Evolutionary conservation across 1,140 invertebrate genomes (phyloP).

Genomic region (Ceratina calcarata): DNA sequence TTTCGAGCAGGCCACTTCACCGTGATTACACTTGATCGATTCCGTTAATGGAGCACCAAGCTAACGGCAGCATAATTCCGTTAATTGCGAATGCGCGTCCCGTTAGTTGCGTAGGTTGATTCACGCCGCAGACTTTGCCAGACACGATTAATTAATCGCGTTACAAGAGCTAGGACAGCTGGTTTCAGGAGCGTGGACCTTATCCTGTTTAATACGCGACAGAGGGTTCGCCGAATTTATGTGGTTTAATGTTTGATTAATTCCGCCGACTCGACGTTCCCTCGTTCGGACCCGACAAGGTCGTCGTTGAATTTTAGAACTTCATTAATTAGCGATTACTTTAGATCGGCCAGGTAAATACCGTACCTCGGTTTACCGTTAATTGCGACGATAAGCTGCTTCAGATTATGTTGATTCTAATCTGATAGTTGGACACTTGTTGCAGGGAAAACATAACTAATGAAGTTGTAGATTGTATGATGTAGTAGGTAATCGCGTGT

Average conservation of each 20-base stretch:
- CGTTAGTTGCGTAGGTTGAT: background rate
- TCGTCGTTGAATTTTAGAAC: background rate
- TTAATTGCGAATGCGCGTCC: slow-evolving; percentile 29
- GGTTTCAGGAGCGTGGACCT: background rate
- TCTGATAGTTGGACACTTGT: background rate
- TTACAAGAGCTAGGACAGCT: background rate
- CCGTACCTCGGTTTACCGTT: background rate
- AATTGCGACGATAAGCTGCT: slow-evolving; percentile 12
- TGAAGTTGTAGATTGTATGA: too few relatives aligned
- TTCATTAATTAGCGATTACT: slow-evolving; percentile 1
- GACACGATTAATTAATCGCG: slow-evolving; percentile 22
- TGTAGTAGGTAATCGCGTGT: too few relatives aligned
- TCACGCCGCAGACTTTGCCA: background rate
- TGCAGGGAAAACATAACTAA: background rate
- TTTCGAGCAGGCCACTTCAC: slow-evolving; percentile 20
- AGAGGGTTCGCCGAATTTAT: slow-evolving; percentile 3
- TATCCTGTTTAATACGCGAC: slow-evolving; percentile 3
- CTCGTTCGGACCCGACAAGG: background rate
- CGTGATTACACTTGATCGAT: slow-evolving; percentile 29
- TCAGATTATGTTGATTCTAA: background rate
- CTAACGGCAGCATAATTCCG: slow-evolving; percentile 18
- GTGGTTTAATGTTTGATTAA: slow-evolving; percentile 17
- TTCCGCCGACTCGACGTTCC: background rate
- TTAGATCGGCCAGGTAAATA: background rate
- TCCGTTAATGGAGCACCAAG: slow-evolving; percentile 27